These are phyloP conservation scores for Coelopa frigida DNA, from an alignment of 1,140 invertebrate species.

Conservation along the genomic window DNA sequence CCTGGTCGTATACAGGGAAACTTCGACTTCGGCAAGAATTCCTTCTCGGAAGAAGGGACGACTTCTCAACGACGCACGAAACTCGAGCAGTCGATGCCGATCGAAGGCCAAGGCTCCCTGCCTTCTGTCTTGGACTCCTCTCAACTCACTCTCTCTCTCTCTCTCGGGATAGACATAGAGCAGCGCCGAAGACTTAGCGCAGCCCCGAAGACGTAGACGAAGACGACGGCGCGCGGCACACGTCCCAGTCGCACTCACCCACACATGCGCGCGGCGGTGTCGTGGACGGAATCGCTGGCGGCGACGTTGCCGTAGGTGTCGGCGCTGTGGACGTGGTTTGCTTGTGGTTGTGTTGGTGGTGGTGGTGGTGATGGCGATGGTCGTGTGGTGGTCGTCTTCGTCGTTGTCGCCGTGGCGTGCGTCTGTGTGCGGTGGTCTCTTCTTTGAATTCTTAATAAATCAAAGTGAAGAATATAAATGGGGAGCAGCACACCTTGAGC, in stretches of 20 bases:
- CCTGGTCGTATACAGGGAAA: too few relatives aligned
- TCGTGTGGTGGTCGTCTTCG: constrained; percentile 11
- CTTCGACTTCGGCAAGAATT: too few relatives aligned
- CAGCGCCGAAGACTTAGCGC: not conserved
- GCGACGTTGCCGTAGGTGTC: constrained; percentile 1
- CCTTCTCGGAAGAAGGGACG: too few relatives aligned
- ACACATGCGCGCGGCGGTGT: constrained; percentile 4
- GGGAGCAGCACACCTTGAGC: constrained; percentile 27
- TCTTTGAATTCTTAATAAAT: constrained; percentile 46
- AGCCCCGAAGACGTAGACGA: not conserved
- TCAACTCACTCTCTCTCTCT: too few relatives aligned
- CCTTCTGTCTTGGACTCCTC: too few relatives aligned
- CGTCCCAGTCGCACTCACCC: not conserved
- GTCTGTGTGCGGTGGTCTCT: constrained; percentile 18
- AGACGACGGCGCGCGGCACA: too few relatives aligned
- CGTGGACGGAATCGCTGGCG: constrained; percentile 1
- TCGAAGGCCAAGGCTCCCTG: too few relatives aligned
- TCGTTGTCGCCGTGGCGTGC: constrained; percentile 10
- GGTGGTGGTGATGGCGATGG: constrained; percentile 3
- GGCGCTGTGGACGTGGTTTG: constrained; percentile 7
- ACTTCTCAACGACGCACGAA: too few relatives aligned
- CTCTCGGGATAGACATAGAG: not conserved
- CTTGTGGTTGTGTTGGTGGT: constrained; percentile 16
- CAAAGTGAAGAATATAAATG: constrained; percentile 46
- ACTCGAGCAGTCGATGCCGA: too few relatives aligned